These are phyloP conservation scores for Salarias fasciatus DNA, from an alignment of 2,797 vertebrate species.

Conservation along the genomic window DNA sequence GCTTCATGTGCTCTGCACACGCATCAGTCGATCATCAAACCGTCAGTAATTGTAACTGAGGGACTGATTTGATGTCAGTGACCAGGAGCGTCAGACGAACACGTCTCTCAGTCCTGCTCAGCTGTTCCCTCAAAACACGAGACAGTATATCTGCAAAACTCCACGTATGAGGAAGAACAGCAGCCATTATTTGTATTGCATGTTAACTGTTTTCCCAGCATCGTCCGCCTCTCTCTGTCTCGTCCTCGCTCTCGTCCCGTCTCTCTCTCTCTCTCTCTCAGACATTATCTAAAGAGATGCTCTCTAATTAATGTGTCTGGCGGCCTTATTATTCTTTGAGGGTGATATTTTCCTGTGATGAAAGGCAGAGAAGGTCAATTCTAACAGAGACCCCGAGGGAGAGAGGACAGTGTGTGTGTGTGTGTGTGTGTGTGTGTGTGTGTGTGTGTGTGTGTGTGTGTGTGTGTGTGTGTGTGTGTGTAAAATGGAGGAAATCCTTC, in stretches of 20 bases:
- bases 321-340: slow-evolving; percentile 90
- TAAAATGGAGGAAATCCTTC: too few relatives aligned
- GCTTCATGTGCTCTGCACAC: too few relatives aligned
- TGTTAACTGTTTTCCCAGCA: slow-evolving; percentile 84
- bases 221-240: background rate
- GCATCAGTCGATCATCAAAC: too few relatives aligned
- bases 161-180: slow-evolving; percentile 56
- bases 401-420: slow-evolving; percentile 27
- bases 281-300: slow-evolving; percentile 89
- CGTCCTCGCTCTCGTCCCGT: too few relatives aligned
- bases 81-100: too few relatives aligned
- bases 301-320: slow-evolving; percentile 94
- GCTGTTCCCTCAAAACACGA: too few relatives aligned
- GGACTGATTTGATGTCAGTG: too few relatives aligned
- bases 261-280: slow-evolving; percentile 70
- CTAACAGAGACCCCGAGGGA: slow-evolving; percentile 78
- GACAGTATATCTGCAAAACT: slow-evolving; percentile 46
- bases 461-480: too few relatives aligned
- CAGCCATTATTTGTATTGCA: slow-evolving; percentile 85
- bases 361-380: slow-evolving; percentile 82
- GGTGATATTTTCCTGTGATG: slow-evolving; percentile 75
- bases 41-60: too few relatives aligned
- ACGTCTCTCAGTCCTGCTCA: too few relatives aligned
- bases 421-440: slow-evolving; percentile 7
- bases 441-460: too few relatives aligned